phyloP scores from a whole-genome alignment of 2,888 invertebrate genomes.

The Ferrisia virgata region DNA sequence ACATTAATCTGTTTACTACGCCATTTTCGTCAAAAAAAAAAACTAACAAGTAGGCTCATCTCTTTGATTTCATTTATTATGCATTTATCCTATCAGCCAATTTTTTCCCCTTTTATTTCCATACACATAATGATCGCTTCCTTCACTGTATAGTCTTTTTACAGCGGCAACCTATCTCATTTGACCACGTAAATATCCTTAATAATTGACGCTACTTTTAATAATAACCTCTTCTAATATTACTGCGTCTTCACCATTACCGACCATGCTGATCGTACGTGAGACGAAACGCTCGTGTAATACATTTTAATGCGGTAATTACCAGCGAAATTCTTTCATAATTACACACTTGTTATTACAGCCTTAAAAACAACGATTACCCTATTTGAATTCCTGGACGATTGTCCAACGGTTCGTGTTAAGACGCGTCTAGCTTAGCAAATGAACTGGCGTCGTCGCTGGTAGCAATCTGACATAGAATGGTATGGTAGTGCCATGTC shows the following conservation, averaged over 20 bases:
- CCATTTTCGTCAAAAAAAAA: no score
- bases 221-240: not conserved
- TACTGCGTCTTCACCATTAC: not conserved
- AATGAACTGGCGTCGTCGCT: conserved; percentile 36
- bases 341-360: conserved; percentile 37
- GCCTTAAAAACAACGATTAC: conserved; percentile 34
- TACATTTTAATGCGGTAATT: conserved; percentile 41
- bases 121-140: no score
- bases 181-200: not conserved
- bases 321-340: conserved; percentile 41
- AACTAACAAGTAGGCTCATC: no score
- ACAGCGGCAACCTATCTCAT: not conserved
- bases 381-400: conserved; percentile 36
- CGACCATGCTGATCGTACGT: conserved; percentile 7
- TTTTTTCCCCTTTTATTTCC: no score
- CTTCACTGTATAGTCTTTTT: no score
- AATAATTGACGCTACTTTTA: not conserved
- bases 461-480: not conserved
- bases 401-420: conserved; percentile 20
- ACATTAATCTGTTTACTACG: no score
- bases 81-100: no score
- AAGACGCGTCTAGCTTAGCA: conserved; percentile 39
- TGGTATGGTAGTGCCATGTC: no score
- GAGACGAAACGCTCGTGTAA: conserved; percentile 39
- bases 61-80: no score